Evolutionary conservation across 2,113 vertebrate species (phyloP).

Genomic region (Chauna torquata): DNA sequence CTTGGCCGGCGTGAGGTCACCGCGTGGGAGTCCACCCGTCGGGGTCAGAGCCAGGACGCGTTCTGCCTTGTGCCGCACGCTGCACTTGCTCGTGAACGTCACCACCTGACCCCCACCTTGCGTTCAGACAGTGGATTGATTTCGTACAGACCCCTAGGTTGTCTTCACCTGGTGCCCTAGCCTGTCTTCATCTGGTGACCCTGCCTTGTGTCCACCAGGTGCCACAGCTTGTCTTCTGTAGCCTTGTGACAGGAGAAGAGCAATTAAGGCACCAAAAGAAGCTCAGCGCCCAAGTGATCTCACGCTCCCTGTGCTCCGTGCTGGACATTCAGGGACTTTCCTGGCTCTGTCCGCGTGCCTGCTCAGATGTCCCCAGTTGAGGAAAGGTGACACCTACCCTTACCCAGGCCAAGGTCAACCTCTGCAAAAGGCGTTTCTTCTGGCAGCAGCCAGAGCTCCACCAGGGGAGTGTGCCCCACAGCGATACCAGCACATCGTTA

Average conservation of each 20-base stretch:
- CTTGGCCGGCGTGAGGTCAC: conserved; percentile 3
- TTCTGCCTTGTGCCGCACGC: not conserved
- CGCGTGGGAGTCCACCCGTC: not conserved
- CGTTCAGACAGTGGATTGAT: not conserved
- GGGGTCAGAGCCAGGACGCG: not conserved
- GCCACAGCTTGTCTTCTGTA: not conserved
- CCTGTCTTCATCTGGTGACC: not conserved
- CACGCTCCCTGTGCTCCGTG: not conserved
- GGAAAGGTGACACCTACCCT: not conserved
- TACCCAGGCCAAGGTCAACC: not conserved
- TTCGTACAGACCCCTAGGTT: not conserved
- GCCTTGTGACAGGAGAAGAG: not conserved
- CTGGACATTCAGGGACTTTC: not conserved
- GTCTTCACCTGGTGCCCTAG: not conserved
- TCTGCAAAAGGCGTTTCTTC: not conserved
- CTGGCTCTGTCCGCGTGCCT: not conserved
- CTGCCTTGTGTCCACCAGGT: not conserved
- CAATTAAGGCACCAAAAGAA: not conserved
- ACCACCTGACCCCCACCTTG: accelerated
- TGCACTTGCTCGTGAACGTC: not conserved
- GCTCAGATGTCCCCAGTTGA: not conserved
- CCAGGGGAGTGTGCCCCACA: accelerated
- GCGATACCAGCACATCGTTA: not conserved
- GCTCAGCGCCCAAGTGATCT: not conserved
- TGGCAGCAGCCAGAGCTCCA: not conserved